A percentile compares a stretch with the other conserved stretches of the same genome.
Evolutionary conservation across 2,113 vertebrate genomes (phyloP).

Genomic region (Oryzias woworae): DNA sequence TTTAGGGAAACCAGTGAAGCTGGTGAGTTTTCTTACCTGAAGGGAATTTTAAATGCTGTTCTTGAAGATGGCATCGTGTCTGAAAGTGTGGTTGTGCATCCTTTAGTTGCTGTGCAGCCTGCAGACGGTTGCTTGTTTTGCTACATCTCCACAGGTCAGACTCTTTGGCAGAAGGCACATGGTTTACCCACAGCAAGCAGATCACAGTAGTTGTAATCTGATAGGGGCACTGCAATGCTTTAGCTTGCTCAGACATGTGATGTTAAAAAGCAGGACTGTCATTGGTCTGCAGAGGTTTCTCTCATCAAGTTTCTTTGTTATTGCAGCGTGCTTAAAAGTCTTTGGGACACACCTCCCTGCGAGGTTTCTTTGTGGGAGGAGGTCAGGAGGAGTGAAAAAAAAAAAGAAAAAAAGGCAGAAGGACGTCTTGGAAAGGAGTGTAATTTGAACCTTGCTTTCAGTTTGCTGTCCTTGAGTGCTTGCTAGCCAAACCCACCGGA

Average conservation of each 20-base stretch:
- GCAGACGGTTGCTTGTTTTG: not conserved
- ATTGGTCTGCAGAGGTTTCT: not conserved
- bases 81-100: too few relatives aligned
- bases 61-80: too few relatives aligned
- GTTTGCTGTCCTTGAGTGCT: conserved; percentile 50
- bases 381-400: too few relatives aligned
- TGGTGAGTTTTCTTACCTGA: too few relatives aligned
- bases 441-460: conserved; percentile 74
- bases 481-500: conserved; percentile 47
- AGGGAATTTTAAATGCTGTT: too few relatives aligned
- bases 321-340: not conserved
- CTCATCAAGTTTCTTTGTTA: not conserved
- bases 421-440: conserved; percentile 33
- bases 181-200: conserved; percentile 40
- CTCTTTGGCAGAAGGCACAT: conserved; percentile 54
- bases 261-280: not conserved
- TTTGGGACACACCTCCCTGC: conserved; percentile 23
- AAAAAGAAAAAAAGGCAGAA: conserved; percentile 4
- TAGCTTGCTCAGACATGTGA: not conserved
- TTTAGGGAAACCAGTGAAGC: too few relatives aligned
- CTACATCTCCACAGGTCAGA: conserved; percentile 1
- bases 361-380: conserved; percentile 11
- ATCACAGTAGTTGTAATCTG: conserved; percentile 27
- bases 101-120: conserved; percentile 2
- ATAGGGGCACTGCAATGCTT: conserved; percentile 6